Evolutionary conservation across 2,113 vertebrate species (phyloP).

Genomic region (Microcebus lehilahytsara): DNA sequence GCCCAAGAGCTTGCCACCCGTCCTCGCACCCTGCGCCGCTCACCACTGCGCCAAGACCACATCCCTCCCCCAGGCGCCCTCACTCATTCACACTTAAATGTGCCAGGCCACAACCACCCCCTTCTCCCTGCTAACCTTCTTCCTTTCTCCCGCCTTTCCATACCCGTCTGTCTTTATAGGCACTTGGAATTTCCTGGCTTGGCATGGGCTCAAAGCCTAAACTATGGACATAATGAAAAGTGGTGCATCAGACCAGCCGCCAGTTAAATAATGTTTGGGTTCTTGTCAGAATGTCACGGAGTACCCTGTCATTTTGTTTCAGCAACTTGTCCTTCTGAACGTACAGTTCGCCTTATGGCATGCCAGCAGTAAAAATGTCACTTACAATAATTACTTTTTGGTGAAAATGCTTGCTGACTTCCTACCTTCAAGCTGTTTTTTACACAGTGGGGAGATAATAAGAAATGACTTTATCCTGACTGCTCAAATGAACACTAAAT

Average conservation of each 20-base stretch:
- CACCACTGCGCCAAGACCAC: not conserved
- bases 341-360: slow-evolving; percentile 87
- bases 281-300: slow-evolving; percentile 89
- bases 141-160: not conserved
- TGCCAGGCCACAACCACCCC: not conserved
- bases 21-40: not conserved
- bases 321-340: slow-evolving; percentile 88
- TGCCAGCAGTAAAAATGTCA: slow-evolving; percentile 95
- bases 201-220: slow-evolving; percentile 61
- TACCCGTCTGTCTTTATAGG: slow-evolving; percentile 21
- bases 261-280: slow-evolving; percentile 86
- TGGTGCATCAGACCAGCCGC: slow-evolving; percentile 77
- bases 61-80: rapidly evolving
- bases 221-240: slow-evolving; percentile 73
- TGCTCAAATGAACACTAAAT: slow-evolving; percentile 98
- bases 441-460: slow-evolving; percentile 98
- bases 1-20: not conserved
- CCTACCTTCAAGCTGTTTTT: slow-evolving; percentile 93
- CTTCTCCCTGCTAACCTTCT: not conserved
- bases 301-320: slow-evolving; percentile 91
- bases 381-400: slow-evolving; percentile 92
- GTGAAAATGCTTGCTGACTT: slow-evolving; percentile 93
- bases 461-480: slow-evolving; percentile 98
- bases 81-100: not conserved
- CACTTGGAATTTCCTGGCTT: slow-evolving; percentile 50